Evolutionary conservation across 1,140 invertebrate species (phyloP).

Genomic region (Pogonomyrmex californicus): DNA sequence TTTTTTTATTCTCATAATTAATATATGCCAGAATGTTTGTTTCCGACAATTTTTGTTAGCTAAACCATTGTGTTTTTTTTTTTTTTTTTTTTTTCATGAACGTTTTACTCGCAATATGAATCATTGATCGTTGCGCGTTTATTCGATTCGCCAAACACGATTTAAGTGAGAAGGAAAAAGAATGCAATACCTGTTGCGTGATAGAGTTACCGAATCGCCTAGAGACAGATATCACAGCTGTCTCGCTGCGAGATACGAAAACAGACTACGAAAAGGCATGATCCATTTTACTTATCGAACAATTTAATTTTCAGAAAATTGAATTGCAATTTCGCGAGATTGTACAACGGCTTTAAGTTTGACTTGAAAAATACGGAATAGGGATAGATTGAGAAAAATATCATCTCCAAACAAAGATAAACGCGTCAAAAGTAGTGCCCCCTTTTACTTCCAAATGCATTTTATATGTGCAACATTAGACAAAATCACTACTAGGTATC

Average conservation of each 20-base stretch:
- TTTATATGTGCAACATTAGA: not conserved
- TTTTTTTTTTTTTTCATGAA: slow-evolving; percentile 6
- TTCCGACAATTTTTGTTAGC: not conserved
- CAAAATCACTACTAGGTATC: not conserved
- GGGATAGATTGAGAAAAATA: not conserved
- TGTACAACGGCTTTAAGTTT: not conserved
- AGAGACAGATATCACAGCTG: slow-evolving; percentile 49
- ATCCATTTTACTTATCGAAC: not conserved
- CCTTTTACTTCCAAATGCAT: not conserved
- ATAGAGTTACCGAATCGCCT: slow-evolving; percentile 58
- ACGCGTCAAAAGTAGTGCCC: not conserved
- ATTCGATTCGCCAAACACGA: slow-evolving; percentile 51
- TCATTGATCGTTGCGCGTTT: slow-evolving; percentile 61
- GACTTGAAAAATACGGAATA: not conserved
- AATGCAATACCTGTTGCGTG: slow-evolving; percentile 68
- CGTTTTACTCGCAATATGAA: slow-evolving; percentile 43
- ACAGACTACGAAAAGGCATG: not conserved
- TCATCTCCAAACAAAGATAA: not conserved
- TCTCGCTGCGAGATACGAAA: not conserved
- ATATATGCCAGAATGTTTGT: not conserved
- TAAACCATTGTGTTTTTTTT: not conserved
- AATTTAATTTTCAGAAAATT: not conserved
- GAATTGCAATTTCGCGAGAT: not conserved
- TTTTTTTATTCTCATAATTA: not conserved
- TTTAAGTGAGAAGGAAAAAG: slow-evolving; percentile 61